Evolutionary conservation across 23 tunicate species (phyloP).

Genomic region (Trididemnum nubilum): DNA sequence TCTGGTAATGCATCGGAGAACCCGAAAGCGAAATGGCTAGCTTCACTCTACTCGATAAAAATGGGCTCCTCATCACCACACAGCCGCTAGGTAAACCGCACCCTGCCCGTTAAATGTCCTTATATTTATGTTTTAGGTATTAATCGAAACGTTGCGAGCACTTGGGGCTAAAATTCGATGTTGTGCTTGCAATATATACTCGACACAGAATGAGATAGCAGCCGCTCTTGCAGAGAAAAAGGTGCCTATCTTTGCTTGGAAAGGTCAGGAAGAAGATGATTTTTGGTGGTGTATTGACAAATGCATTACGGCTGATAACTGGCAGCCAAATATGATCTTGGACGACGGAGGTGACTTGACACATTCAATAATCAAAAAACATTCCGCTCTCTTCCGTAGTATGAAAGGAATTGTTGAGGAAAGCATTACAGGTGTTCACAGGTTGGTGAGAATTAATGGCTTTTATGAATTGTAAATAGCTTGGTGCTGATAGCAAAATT

Average conservation of each 20-base stretch:
- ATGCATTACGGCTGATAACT: slow-evolving; percentile 86
- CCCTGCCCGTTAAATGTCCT: no score
- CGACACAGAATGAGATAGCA: slow-evolving; percentile 97
- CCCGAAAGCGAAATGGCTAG: no score
- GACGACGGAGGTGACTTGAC: slow-evolving; percentile 99
- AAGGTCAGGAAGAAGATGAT: slow-evolving; percentile 97
- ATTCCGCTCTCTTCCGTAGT: slow-evolving; percentile 76
- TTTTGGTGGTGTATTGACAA: slow-evolving; percentile 99
- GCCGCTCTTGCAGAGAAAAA: slow-evolving; percentile 91
- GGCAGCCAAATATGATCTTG: slow-evolving; percentile 98
- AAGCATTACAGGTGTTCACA: slow-evolving; percentile 98
- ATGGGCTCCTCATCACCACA: no score
- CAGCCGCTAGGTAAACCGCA: no score
- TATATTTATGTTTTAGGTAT: no score
- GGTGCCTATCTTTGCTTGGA: slow-evolving; percentile 93
- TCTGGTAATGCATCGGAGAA: no score
- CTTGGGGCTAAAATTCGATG: slow-evolving; percentile 91
- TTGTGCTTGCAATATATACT: slow-evolving; percentile 97
- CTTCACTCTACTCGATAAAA: no score
- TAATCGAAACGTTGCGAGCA: slow-evolving; percentile 73
- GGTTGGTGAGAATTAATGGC: slow-evolving; percentile 23
- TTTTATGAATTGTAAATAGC: no score
- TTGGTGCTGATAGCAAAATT: no score
- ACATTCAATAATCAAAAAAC: slow-evolving; percentile 93
- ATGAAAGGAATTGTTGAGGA: slow-evolving; percentile 99